Conservation (phyloP, 2,797 vertebrate species). For the Rachycentron canadum region DNA sequence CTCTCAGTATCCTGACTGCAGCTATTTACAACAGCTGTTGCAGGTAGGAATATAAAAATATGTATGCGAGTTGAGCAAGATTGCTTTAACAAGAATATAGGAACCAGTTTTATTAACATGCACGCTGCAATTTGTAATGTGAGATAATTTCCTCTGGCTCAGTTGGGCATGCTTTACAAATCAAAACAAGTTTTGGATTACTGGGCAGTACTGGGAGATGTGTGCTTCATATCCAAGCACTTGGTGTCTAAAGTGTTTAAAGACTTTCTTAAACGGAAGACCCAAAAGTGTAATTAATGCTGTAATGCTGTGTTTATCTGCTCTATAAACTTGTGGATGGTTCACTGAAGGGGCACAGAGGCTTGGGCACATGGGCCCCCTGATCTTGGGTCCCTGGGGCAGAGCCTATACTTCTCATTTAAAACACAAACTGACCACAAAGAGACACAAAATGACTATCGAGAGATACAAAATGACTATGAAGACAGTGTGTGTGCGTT, state of each 20-base stretch:
- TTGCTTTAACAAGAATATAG: background rate
- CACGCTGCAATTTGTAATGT: background rate
- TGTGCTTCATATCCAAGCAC: background rate
- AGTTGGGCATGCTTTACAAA: background rate
- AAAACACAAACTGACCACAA: background rate
- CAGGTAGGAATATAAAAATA: background rate
- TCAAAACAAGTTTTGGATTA: background rate
- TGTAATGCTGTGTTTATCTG: background rate
- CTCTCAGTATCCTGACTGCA: background rate
- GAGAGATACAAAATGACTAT: too few species aligned
- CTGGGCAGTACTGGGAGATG: too few species aligned
- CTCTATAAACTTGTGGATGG: background rate
- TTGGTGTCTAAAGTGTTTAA: background rate
- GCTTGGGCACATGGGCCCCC: background rate
- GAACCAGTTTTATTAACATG: background rate
- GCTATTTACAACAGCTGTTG: background rate
- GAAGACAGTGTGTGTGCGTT: too few species aligned
- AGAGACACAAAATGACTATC: background rate
- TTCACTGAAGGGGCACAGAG: background rate
- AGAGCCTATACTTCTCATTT: background rate
- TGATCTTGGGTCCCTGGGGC: background rate
- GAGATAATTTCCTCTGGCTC: background rate
- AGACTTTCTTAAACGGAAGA: background rate
- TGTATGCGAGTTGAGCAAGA: background rate
- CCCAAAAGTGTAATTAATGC: background rate